Evolutionary conservation across 2,113 vertebrate genomes (phyloP), one percentile per base, ranked within the genome.

Genomic region (Atlantisia rogersi): DNA sequence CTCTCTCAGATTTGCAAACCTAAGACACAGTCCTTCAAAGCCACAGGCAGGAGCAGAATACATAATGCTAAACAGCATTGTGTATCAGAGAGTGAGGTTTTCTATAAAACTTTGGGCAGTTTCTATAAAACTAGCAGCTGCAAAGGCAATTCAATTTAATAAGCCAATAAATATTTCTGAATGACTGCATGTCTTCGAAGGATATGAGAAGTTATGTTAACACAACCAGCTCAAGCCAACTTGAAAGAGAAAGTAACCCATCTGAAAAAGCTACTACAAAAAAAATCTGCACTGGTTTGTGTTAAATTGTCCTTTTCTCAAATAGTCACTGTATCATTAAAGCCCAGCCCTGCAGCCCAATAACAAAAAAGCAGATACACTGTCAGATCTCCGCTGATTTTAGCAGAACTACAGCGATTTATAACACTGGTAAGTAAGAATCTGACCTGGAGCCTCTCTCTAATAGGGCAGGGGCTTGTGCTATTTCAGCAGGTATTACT

Each of bases 401-500:
- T 48, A 87, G 62, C 35, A 28, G 44, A 84, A 71, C 48, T 60
- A 65, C 62, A 80, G 29, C 56, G 58, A 62, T 93, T 92, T 69
- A 84, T n/a, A 92, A 20, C 58, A 75, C 15, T 4, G 17, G 92
- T 52, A 88, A 91, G 28, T 52, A 88, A 91, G 28, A 88, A 73
- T 26, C 94, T 69, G 86, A 88, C 53, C 39, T 2, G 26, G 17
- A 94, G 62, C 52, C 73, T 75, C 56, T 62, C 40, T 84, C 62
- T 73, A 95, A 52, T 5, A 93, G 67, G 67, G 73, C 77, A 95
- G 53, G 15, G 60, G 59, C 88, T 92, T 74, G 81, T 65, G 75
- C 88, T 88, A 95, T 82, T 96, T 93, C 91, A 95, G 84, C 92
- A 95, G 82, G 87, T 93, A 90, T 96, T 81, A 87, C 86, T 94